Conservation (phyloP, 1,140 invertebrate genomes). For the Drosophila neocordata region DNA sequence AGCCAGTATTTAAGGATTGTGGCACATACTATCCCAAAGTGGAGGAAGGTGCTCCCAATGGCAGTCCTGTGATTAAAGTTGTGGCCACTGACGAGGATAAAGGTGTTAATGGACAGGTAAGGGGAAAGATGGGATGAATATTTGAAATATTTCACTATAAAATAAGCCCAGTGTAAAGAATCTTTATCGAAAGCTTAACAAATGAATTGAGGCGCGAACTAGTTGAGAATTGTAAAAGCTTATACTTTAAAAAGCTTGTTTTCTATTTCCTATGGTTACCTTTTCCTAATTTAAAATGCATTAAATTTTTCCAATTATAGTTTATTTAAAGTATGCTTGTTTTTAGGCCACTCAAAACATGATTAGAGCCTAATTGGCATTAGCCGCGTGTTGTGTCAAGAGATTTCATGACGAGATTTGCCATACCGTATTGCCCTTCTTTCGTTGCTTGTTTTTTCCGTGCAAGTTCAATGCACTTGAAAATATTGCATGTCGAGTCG, state of each 20-base stretch:
- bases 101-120: slow-evolving; percentile 94
- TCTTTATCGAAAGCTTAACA: background rate
- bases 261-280: no score
- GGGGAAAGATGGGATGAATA: background rate
- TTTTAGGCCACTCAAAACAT: slow-evolving; percentile 58
- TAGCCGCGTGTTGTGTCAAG: slow-evolving; percentile 32
- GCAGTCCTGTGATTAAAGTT: slow-evolving; percentile 95
- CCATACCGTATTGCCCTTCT: slow-evolving; percentile 3
- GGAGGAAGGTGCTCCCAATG: slow-evolving; percentile 95
- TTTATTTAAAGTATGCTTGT: slow-evolving; percentile 27
- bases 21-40: slow-evolving; percentile 95
- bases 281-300: slow-evolving; percentile 6
- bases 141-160: no score
- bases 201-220: background rate
- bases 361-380: slow-evolving; percentile 64
- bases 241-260: no score
- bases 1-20: slow-evolving; percentile 96
- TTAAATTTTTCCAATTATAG: slow-evolving; percentile 25
- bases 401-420: slow-evolving; percentile 62
- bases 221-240: background rate
- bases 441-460: slow-evolving; percentile 39
- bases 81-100: slow-evolving; percentile 97
- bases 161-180: no score
- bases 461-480: slow-evolving; percentile 66
- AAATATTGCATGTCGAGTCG: slow-evolving; percentile 6